Evolutionary conservation across 2,797 vertebrate species (phyloP).

Genomic region (Tachyglossus aculeatus): DNA sequence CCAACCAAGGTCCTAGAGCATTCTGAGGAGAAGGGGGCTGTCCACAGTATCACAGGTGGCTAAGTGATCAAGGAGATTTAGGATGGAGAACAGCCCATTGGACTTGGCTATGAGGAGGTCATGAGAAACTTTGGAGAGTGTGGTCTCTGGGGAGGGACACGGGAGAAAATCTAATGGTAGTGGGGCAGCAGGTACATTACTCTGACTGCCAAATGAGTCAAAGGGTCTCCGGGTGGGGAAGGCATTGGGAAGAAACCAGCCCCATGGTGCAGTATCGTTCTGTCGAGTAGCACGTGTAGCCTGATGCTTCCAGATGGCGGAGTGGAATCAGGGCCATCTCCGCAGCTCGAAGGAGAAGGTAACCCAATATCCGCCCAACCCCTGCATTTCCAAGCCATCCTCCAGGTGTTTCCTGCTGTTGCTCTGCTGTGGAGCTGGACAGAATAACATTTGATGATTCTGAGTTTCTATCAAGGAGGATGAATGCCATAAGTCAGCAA

Average conservation of each 20-base stretch:
- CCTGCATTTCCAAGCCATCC: constrained; percentile 3
- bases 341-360: not conserved
- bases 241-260: not conserved
- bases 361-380: not conserved
- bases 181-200: no score
- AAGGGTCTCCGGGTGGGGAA: no score
- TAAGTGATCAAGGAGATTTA: no score
- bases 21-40: no score
- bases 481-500: constrained; percentile 2
- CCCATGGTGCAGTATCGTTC: not conserved
- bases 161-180: no score
- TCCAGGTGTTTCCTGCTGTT: constrained; percentile 13
- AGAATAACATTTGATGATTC: constrained; percentile 24
- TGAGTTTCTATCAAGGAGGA: constrained; percentile 9
- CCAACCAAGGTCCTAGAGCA: no score
- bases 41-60: no score
- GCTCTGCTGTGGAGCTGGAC: not conserved
- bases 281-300: not conserved
- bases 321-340: constrained; percentile 9
- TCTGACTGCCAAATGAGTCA: no score
- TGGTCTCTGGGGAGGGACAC: no score
- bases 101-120: no score
- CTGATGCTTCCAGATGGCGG: not conserved
- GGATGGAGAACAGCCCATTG: no score
- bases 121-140: no score